Percentiles rank a stretch among this genome's conserved stretches.
Evolutionary conservation across 2,797 vertebrate species (phyloP).

Genomic region (Xenops minutus): DNA sequence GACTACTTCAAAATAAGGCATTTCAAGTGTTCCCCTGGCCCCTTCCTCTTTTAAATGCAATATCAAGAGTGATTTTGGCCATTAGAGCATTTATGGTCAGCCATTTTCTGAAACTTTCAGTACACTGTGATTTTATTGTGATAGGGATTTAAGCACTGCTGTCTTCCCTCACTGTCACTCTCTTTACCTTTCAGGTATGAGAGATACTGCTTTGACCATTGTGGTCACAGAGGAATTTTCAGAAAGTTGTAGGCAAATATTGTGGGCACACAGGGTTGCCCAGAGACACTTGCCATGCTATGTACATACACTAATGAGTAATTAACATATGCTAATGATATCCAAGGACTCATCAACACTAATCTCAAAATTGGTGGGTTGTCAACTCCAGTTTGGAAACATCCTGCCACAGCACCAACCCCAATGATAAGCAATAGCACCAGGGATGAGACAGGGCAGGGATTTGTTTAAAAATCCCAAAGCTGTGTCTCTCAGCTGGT

Average conservation of each 20-base stretch:
- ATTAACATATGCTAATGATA: conserved; percentile 28
- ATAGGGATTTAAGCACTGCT: background rate
- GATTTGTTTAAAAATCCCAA: background rate
- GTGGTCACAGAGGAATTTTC: background rate
- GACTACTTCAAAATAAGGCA: background rate
- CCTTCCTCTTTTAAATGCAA: background rate
- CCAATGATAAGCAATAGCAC: background rate
- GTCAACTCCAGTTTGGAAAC: background rate
- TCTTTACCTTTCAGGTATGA: background rate
- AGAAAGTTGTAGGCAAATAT: conserved; percentile 20
- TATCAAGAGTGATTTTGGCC: background rate
- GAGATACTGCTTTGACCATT: background rate
- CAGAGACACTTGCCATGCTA: background rate
- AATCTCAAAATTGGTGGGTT: background rate
- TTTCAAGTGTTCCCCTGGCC: background rate
- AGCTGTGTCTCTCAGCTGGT: background rate
- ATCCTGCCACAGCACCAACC: background rate
- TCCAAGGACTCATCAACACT: background rate
- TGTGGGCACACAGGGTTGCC: background rate
- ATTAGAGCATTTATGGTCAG: background rate
- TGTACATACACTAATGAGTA: background rate
- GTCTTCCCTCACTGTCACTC: background rate
- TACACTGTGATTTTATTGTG: background rate
- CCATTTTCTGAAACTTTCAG: background rate
- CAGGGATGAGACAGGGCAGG: background rate